These are phyloP conservation scores for Rhizoglyphus robini DNA, from an alignment of 1,140 invertebrate species.

Conservation along the genomic window DNA sequence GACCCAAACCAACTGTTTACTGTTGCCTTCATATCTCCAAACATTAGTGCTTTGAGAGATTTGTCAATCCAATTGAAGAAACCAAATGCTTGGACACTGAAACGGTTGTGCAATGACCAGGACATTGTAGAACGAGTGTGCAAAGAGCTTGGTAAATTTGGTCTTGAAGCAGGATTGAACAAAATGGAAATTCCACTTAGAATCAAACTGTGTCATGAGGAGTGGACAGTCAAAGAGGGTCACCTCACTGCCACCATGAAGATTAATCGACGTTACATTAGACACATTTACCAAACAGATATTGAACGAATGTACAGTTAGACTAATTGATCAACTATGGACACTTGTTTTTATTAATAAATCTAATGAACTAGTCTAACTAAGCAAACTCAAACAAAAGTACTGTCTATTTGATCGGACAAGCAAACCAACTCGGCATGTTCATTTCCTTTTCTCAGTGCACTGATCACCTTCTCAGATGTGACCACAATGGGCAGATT, in stretches of 20 bases:
- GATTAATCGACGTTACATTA: slow-evolving; percentile 85
- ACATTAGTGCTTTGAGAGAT: slow-evolving; percentile 46
- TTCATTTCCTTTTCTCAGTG: too few species aligned
- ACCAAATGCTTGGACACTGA: slow-evolving; percentile 44
- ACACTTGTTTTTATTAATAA: too few species aligned
- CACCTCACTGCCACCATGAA: slow-evolving; percentile 94
- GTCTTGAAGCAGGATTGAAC: slow-evolving; percentile 52
- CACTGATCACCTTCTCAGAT: too few species aligned
- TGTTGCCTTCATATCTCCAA: slow-evolving; percentile 81
- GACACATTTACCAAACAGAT: slow-evolving; percentile 74
- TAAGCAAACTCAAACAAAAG: too few species aligned
- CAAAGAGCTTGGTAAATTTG: slow-evolving; percentile 58
- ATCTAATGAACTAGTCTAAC: too few species aligned
- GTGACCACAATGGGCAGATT: too few species aligned
- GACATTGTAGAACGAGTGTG: slow-evolving; percentile 60
- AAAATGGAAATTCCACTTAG: slow-evolving; percentile 85
- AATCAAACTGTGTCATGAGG: slow-evolving; percentile 68
- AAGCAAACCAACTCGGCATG: too few species aligned
- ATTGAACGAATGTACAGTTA: slow-evolving; percentile 88
- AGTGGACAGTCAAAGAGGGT: slow-evolving; percentile 91
- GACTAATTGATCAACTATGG: too few species aligned
- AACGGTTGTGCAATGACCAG: slow-evolving; percentile 57
- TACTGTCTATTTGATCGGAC: too few species aligned
- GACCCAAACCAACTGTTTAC: slow-evolving; percentile 67
- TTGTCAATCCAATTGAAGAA: slow-evolving; percentile 46